A percentile compares a stretch with the other conserved stretches of the same genome.
Conservation (phyloP, 2,888 invertebrate species). For the Ichneumoninae sp. region DNA sequence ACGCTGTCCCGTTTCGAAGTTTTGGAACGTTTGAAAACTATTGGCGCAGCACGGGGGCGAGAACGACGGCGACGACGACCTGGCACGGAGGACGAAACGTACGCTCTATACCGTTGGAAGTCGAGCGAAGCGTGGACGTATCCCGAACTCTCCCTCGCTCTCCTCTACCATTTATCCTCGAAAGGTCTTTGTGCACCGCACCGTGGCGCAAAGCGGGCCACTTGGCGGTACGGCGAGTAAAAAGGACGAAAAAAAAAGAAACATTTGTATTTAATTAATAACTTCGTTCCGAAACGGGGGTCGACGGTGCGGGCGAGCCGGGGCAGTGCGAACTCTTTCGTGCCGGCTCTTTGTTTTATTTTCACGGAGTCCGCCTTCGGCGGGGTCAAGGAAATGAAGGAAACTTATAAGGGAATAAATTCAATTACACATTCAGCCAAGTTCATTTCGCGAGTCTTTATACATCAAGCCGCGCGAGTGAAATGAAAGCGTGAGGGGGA, state of each 20-base stretch:
- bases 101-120: slow-evolving; percentile 35
- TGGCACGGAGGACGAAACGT: slow-evolving; percentile 51
- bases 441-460: slow-evolving; percentile 75
- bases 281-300: slow-evolving; percentile 54
- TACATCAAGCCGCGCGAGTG: slow-evolving; percentile 40
- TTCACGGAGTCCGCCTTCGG: slow-evolving; percentile 22
- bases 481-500: slow-evolving; percentile 12
- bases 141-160: not conserved
- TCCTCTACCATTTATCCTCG: slow-evolving; percentile 38
- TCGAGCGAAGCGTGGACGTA: slow-evolving; percentile 36
- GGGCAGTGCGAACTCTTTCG: slow-evolving; percentile 5
- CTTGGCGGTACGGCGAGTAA: slow-evolving; percentile 10
- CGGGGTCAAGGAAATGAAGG: slow-evolving; percentile 74
- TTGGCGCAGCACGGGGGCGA: slow-evolving; percentile 48
- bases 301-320: slow-evolving; percentile 25
- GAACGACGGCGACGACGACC: slow-evolving; percentile 30
- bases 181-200: slow-evolving; percentile 35
- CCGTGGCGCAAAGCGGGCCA: slow-evolving; percentile 17
- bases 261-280: slow-evolving; percentile 74
- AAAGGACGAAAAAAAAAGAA: slow-evolving; percentile 29
- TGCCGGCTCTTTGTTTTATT: not conserved
- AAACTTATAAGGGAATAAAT: slow-evolving; percentile 77
- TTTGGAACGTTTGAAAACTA: slow-evolving; percentile 62
- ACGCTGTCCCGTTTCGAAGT: slow-evolving; percentile 58
- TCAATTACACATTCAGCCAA: slow-evolving; percentile 76